Evolutionary conservation across 2,113 vertebrate genomes (phyloP), one percentile per base, ranked within the genome.

Genomic region (Octodon degus): DNA sequence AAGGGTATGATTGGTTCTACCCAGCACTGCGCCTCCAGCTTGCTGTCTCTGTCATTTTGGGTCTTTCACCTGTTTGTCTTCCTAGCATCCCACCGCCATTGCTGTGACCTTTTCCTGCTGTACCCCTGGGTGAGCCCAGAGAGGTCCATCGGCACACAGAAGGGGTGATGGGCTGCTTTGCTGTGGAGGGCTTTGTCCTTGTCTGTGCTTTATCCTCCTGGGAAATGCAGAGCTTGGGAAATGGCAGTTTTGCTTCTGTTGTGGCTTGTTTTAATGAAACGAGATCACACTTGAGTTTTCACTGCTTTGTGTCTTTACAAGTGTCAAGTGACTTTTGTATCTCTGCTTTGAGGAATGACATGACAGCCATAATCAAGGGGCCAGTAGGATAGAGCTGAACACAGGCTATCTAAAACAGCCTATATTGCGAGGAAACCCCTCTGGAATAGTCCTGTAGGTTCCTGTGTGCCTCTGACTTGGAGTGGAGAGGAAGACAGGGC

Each of bases 281-380:
- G 24, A 20, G 0, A 62, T 77, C 0, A 0, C 27, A 11, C 17
- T 67, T 81, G 53, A 32, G 58, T 55, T 86, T 86, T 81, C 77
- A 34, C 47, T 87, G 24, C 25, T 89, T 67, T 93, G 50, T 53
- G 89, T 37, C 79, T 65, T 60, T 72, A 74, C 6, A 30, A 77
- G 25, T 60, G 40, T 85, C 85, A 70, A 5, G 55, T 82, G 37
- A 58, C n/a, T 77, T 30, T 30, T 58, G 2, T 25, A 1, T 34
- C 74, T 68, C 89, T 27, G 11, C 55, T 91, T 58, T 86, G 86
- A 94, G 68, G 47, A 67, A 60, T 85, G 70, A 37, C 32, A 20
- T 87, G 47, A 50, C 12, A 92, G 25, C 32, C 63, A 85, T 55
- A 34, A 90, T 58, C 43, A 4, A 34, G 47, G 77, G 58, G 27